Base-by-base conservation (phyloP, 2,797 vertebrate genomes). In the Coccyzus lansbergi region DNA sequence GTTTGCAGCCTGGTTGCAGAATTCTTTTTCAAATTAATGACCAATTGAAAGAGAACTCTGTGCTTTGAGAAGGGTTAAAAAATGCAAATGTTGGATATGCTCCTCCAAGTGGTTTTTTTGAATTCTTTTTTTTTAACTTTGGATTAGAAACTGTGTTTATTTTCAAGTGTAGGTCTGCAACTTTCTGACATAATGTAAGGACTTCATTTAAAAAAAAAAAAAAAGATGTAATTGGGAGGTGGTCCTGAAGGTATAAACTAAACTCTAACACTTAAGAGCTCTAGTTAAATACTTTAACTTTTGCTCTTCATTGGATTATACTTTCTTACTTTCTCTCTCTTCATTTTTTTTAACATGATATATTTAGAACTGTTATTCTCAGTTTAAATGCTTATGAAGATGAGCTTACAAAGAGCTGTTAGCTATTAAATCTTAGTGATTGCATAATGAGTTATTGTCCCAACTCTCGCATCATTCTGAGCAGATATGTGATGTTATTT, bases 361-460 rank as follows among this genome's bases (percentile, higher is more conserved):
- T 58, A 53, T 94, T 95, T 69, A 83, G 49, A 76, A 52, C 36
- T 59, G 42, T 70, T 93, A 20, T 51, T 85, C 62, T 74, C 46
- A 44, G 49, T 89, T 85, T 69, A 81, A 92, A 65, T 76, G 65
- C 78, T 89, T 52, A 52, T 77, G 82, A 83, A 78, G 84, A 69
- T 72, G 76, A 78, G 53, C 20, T 72, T 92, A 51, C 64, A 91
- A 93, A 87, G 91, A 93, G n/a, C 72, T 91, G 51, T 49, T 95
- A 83, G 88, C 64, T 94, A 49, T 67, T 91, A 88, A 92, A 69
- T 63, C 68, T 79, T 71, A 2, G 2, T 52, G 53, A 69, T 67
- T 79, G 22, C 48, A 62, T 65, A 85, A 89, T 69, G 59, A 92
- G 44, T 71, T 92, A 65, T 28, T 92, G 72, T 63, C 69, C 49